phyloP scores from a whole-genome alignment of 2,888 invertebrate species.

The Dasysyrphus albostriatus region DNA sequence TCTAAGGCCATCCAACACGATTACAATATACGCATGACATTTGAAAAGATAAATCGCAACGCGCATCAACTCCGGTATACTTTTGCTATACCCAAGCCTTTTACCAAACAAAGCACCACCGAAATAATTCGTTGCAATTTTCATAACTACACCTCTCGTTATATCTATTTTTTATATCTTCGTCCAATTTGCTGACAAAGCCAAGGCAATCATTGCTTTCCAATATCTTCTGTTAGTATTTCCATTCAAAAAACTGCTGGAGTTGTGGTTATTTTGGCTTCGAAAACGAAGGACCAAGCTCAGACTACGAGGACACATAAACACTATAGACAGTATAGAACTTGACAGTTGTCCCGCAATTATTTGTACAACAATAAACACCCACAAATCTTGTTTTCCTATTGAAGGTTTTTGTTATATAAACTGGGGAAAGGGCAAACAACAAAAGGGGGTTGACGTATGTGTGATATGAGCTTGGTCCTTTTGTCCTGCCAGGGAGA shows the following conservation, averaged over 20 bases:
- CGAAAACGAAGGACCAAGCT: constrained; percentile 3
- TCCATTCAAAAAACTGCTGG: neutral
- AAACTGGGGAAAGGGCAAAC: neutral
- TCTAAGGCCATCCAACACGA: constrained; percentile 7
- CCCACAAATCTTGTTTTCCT: constrained; percentile 67
- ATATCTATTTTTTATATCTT: constrained; percentile 16
- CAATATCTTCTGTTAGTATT: constrained; percentile 22
- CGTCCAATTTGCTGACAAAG: constrained; percentile 53
- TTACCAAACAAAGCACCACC: neutral
- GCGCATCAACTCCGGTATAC: constrained; percentile 56
- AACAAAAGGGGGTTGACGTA: neutral
- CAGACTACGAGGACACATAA: constrained; percentile 10
- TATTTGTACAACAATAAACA: constrained; percentile 75
- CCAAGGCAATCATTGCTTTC: constrained; percentile 62
- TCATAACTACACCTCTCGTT: constrained; percentile 15
- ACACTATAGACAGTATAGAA: constrained; percentile 20
- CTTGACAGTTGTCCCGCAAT: constrained; percentile 74
- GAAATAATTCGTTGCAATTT: constrained; percentile 7
- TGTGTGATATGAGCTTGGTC: constrained; percentile 9
- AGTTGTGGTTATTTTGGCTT: constrained; percentile 35
- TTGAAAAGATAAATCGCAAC: constrained; percentile 66
- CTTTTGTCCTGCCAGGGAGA: constrained; percentile 35
- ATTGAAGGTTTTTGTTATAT: constrained; percentile 42
- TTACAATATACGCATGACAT: constrained; percentile 49
- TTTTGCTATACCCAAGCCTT: constrained; percentile 26